Base-by-base conservation (phyloP, 2,113 vertebrate genomes). In the Rhodinocichla rosea region DNA sequence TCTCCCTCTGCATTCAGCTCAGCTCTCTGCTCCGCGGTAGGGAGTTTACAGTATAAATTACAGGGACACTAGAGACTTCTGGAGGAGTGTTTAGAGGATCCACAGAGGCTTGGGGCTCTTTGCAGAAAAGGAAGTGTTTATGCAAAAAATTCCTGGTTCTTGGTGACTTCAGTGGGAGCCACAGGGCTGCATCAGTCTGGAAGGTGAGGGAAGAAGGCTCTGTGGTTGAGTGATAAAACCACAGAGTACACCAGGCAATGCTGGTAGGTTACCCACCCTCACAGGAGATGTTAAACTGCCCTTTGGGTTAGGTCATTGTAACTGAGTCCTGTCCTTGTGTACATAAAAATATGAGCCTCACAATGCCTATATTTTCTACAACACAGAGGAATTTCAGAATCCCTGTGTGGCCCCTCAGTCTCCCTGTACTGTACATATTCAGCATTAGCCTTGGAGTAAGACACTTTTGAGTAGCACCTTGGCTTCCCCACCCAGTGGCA, bases 321-420 rank as follows among this genome's bases (percentile, higher is more conserved):
- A 10, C 26, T 17, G 9, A 19, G 22, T 67, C 24, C 55, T 83
- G 23, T 40, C 39, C 21, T 70, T 21, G n/a, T 0, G 0, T 17
- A 37, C 16, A 15, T 24, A 74, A 70, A 83, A 91, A 94, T 11
- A 32, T 49, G 10, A 67, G 23, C 62, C 74, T n/a, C 32, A 27
- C 8, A 40, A 37, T 62, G 44, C 5, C 26, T 28, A 5, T 7
- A 67, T 70, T 83, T 87, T 63, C 28, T 37, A 7, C 6, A 15
- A 8, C 5, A 47, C 22, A 45, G 53, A 68, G 18, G 28, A 73
- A 56, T 65, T 69, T 80, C 37, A 45, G 53, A 83, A 88, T 73
- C 19, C 13, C 26, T n/a, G 2, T 6, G 9, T n/a, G 30, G 7
- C 26, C 55, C 15, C 35, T 70, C 42, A 70, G 53, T 17, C 20